Conservation (phyloP, 2,888 invertebrate species). For the Nymphalis polychloros region DNA sequence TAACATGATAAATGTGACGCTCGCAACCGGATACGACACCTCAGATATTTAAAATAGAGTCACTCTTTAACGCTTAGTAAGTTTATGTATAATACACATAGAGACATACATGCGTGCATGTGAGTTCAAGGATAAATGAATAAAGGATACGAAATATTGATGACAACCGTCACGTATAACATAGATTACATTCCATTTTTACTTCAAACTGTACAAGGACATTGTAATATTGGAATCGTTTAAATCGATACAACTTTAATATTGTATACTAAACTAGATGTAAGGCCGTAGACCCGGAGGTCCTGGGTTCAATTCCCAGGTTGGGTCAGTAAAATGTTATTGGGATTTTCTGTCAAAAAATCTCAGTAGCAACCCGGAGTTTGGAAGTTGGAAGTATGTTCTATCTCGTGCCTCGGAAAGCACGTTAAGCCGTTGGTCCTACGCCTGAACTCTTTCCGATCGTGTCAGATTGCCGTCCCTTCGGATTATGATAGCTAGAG, state of each 20-base stretch:
- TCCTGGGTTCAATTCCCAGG: too few species aligned
- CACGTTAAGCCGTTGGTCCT: too few species aligned
- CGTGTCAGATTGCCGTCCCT: too few species aligned
- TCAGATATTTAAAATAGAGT: slow-evolving; percentile 23
- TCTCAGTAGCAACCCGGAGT: too few species aligned
- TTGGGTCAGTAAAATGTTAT: too few species aligned
- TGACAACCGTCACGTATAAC: slow-evolving; percentile 1
- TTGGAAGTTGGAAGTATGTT: too few species aligned
- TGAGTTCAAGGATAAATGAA: slow-evolving; percentile 3
- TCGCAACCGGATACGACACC: slow-evolving; percentile 25
- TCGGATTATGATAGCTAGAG: too few species aligned
- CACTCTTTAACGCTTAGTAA: slow-evolving; percentile 12
- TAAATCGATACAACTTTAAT: not conserved
- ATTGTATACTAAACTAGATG: too few species aligned
- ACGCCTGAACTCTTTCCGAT: too few species aligned
- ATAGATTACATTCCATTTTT: not conserved
- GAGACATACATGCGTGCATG: not conserved
- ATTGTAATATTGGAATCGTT: not conserved
- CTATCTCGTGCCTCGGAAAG: too few species aligned
- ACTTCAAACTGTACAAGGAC: not conserved
- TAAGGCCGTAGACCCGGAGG: too few species aligned
- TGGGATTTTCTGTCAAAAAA: too few species aligned
- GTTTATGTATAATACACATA: not conserved
- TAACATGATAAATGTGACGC: slow-evolving; percentile 7
- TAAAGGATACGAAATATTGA: slow-evolving; percentile 9